Evolutionary conservation across 2,888 invertebrate genomes (phyloP).

Genomic region (Sympetrum striolatum): DNA sequence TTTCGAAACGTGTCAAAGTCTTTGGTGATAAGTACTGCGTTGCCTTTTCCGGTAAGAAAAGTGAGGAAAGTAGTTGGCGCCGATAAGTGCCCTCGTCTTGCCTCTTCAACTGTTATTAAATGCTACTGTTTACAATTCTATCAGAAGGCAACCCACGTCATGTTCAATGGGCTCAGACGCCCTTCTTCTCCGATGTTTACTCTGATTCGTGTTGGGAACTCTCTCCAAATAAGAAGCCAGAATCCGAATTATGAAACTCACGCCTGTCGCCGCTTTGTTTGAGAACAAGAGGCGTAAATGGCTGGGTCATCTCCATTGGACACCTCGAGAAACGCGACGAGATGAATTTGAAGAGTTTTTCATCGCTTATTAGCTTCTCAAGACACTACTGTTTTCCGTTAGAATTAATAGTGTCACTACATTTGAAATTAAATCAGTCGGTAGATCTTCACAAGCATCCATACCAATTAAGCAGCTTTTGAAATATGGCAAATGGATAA

Average conservation of each 20-base stretch:
- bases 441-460: no score
- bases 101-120: not conserved
- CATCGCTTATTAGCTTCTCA: not conserved
- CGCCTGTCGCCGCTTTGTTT: not conserved
- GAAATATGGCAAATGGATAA: no score
- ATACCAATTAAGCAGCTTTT: no score
- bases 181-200: not conserved
- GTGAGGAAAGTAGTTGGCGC: no score
- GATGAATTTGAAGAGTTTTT: not conserved
- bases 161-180: not conserved
- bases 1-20: no score
- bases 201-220: not conserved
- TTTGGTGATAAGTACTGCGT: no score
- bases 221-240: not conserved
- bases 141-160: not conserved
- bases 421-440: no score
- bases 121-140: not conserved
- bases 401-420: no score
- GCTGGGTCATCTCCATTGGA: not conserved
- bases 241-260: not conserved
- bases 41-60: no score
- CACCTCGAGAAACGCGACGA: not conserved
- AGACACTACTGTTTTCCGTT: no score
- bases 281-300: not conserved
- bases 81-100: no score